These are phyloP conservation scores for Drosophila navojoa DNA, from an alignment of 1,140 invertebrate species.

Conservation along the genomic window DNA sequence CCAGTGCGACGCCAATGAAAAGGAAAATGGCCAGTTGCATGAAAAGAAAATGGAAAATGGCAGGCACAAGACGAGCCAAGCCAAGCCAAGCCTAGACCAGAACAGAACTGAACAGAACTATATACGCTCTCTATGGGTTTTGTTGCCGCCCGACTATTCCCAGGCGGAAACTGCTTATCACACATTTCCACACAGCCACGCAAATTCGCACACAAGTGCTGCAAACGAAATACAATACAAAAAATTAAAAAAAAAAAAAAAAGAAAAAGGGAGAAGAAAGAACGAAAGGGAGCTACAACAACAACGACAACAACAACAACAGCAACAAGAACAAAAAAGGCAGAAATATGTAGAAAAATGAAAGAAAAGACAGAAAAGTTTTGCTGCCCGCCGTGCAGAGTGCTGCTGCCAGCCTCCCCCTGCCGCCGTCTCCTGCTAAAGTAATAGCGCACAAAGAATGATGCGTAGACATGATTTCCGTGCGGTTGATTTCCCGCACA, in stretches of 20 bases:
- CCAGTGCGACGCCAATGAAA: slow-evolving; percentile 70
- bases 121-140: slow-evolving; percentile 9
- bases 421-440: slow-evolving; percentile 30
- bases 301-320: slow-evolving; percentile 9
- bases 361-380: slow-evolving; percentile 14
- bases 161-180: slow-evolving; percentile 79
- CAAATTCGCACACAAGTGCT: slow-evolving; percentile 69
- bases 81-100: slow-evolving; percentile 24
- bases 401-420: not conserved
- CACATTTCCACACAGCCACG: slow-evolving; percentile 78
- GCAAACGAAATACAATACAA: slow-evolving; percentile 73
- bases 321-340: slow-evolving; percentile 21
- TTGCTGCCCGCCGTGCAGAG: not conserved
- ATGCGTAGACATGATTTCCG: slow-evolving; percentile 83
- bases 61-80: not conserved
- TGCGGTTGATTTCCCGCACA: slow-evolving; percentile 71
- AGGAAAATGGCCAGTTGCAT: slow-evolving; percentile 47
- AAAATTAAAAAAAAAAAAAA: slow-evolving; percentile 47
- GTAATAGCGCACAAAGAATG: slow-evolving; percentile 80
- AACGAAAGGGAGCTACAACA: not conserved
- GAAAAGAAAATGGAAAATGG: slow-evolving; percentile 16
- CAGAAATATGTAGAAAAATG: slow-evolving; percentile 13
- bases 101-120: slow-evolving; percentile 11
- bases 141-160: slow-evolving; percentile 56
- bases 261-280: slow-evolving; percentile 21